Evolutionary conservation across 2,797 vertebrate species (phyloP), one percentile per base, ranked within the genome.

Genomic region (Fringilla coelebs): DNA sequence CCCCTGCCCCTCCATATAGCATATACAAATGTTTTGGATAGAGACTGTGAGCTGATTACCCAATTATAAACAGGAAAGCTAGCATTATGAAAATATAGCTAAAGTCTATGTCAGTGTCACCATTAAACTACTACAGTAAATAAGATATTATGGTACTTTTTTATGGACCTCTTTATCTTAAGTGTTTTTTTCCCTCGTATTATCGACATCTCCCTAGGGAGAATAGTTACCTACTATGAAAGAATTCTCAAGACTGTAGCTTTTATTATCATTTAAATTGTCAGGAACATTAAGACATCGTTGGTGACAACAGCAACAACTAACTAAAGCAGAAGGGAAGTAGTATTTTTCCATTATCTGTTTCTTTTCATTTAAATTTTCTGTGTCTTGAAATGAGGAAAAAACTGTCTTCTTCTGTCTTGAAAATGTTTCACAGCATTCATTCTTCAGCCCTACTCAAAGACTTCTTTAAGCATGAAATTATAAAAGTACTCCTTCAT

Each of bases 201-300:
- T 76, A 24, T 70, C 36, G 76, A 31, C 34, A 54, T 6, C 2
- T 8, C 12, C 2, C 0, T 19, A 67, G 65, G 83, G 17, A 77
- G 26, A 81, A 57, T 5, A 74, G 41, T 80, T 85, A 58, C 17
- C 34, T 63, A 28, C 45, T 67, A 18, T 29, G 58, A 86, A 78
- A 85, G 19, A 74, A 81, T 68, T 88, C 46, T 43, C 61, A 80
- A 89, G 58, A 16, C 32, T 88, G 13, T 61, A 80, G 61, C 16
- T 89, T 92, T 89, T 84, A 43, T 81, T 81, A 58, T 52, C 2
- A 4, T 72, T 84, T 86, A 72, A 78, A 92, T 62, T 78, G 16
- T 36, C 49, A 84, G 40, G 87, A 88, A 65, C 22, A 18, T 78
- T 85, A 84, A 51, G 49, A 65, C 0, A 0, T 65, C 46, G 31